Evolutionary conservation across 2,113 vertebrate genomes (phyloP).

Genomic region (Triplophysa rosa): DNA sequence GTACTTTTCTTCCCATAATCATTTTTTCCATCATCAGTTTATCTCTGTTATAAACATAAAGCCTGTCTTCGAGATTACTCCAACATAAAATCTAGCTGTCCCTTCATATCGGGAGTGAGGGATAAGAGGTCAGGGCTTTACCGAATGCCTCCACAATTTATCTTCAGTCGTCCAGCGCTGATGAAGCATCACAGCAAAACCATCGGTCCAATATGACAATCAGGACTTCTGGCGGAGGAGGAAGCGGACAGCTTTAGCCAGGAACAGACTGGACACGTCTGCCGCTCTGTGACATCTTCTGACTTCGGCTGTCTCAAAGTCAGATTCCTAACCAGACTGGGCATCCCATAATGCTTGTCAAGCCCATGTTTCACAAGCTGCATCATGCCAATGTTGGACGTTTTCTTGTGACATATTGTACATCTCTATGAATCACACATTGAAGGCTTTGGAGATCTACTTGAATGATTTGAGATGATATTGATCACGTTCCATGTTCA

Average conservation of each 20-base stretch:
- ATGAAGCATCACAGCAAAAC: conserved; percentile 10
- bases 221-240: neutral
- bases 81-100: conserved; percentile 3
- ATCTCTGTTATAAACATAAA: conserved; percentile 11
- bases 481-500: neutral
- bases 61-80: neutral
- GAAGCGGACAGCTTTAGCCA: neutral
- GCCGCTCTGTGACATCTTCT: conserved; percentile 18
- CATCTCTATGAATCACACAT: neutral
- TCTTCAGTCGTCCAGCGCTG: conserved; percentile 12
- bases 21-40: neutral
- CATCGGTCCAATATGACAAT: conserved; percentile 22
- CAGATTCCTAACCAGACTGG: neutral
- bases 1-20: neutral
- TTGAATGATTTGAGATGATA: neutral
- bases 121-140: conserved; percentile 31
- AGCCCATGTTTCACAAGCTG: neutral
- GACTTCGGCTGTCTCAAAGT: conserved; percentile 1
- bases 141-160: conserved; percentile 20
- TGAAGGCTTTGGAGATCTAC: neutral
- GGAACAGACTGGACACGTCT: neutral
- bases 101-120: neutral
- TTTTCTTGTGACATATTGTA: neutral
- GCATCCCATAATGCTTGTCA: conserved; percentile 8
- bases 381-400: neutral